Percentiles rank a stretch among this genome's conserved stretches.
These are phyloP conservation scores for Plagodis dolabraria DNA, from an alignment of 2,888 invertebrate genomes.

Conservation along the genomic window DNA sequence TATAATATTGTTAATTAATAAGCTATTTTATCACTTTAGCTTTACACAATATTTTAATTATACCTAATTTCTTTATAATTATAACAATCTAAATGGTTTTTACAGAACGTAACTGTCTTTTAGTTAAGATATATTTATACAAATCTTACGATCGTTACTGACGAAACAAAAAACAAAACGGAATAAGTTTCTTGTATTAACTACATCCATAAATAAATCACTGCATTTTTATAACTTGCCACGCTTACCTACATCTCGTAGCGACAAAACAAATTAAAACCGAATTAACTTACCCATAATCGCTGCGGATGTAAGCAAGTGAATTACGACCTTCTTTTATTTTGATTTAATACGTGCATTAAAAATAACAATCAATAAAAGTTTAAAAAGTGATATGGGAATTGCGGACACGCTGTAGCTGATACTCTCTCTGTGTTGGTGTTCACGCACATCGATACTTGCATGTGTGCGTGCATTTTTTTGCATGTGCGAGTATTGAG, in stretches of 20 bases:
- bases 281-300: conserved; percentile 32
- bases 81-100: too few relatives aligned
- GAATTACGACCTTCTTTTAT: conserved; percentile 43
- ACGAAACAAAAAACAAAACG: conserved; percentile 6
- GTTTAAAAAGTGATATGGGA: conserved; percentile 35
- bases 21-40: too few relatives aligned
- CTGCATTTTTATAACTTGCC: conserved; percentile 22
- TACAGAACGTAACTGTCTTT: too few relatives aligned
- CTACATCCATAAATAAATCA: conserved; percentile 17
- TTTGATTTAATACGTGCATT: conserved; percentile 42
- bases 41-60: too few relatives aligned
- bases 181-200: conserved; percentile 5
- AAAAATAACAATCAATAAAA: conserved; percentile 44
- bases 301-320: conserved; percentile 43
- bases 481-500: conserved; percentile 68
- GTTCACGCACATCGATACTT: conserved; percentile 47
- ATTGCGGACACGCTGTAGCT: conserved; percentile 60
- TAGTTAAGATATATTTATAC: too few relatives aligned
- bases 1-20: too few relatives aligned
- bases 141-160: not conserved
- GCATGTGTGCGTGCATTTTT: conserved; percentile 43
- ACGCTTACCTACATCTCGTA: conserved; percentile 35
- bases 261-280: conserved; percentile 34
- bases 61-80: too few relatives aligned
- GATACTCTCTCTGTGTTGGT: conserved; percentile 51